Percentiles rank a stretch among this genome's conserved stretches.
These are phyloP conservation scores for Procavia capensis DNA, from an alignment of 2,113 vertebrate genomes.

Conservation along the genomic window DNA sequence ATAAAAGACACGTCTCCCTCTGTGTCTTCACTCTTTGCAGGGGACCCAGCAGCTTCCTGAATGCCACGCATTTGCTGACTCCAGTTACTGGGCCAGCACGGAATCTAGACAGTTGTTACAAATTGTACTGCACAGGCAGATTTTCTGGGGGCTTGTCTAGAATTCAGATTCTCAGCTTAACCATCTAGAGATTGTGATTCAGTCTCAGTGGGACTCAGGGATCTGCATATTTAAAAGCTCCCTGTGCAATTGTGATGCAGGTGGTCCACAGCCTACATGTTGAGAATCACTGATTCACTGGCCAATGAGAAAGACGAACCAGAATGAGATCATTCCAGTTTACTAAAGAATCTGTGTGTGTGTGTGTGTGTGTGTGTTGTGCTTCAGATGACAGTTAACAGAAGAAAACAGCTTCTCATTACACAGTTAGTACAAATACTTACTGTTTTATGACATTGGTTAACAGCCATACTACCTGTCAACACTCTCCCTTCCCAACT, in stretches of 20 bases:
- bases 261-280: neutral
- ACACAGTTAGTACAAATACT: too few relatives aligned
- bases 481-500: too few relatives aligned
- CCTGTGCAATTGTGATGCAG: neutral
- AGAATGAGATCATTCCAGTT: neutral
- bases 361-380: too few relatives aligned
- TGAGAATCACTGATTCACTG: neutral
- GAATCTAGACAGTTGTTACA: neutral
- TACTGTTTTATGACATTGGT: too few relatives aligned
- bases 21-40: accelerated
- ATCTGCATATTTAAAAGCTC: neutral
- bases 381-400: too few relatives aligned
- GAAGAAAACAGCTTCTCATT: too few relatives aligned
- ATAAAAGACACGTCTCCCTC: neutral
- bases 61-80: neutral
- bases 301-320: neutral
- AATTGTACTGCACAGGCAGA: neutral
- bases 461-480: too few relatives aligned
- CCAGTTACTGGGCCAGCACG: neutral
- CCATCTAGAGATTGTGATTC: neutral
- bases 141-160: neutral
- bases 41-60: neutral
- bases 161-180: neutral
- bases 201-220: neutral
- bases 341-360: neutral